Conservation (phyloP, 2,113 vertebrate genomes). For the Phocoena sinus region DNA sequence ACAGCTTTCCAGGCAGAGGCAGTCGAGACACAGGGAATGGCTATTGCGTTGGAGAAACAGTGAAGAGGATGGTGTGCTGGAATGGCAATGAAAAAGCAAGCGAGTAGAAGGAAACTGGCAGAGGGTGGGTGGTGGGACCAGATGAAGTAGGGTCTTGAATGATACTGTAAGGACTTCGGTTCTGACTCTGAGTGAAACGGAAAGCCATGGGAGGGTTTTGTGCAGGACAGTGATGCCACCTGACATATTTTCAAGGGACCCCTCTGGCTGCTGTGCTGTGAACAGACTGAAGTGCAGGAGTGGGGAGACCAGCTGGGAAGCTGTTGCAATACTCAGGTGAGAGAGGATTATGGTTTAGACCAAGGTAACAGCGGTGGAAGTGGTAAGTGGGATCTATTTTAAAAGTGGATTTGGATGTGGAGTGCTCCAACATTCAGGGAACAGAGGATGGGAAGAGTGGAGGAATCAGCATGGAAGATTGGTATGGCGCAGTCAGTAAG, state of each 20-base stretch:
- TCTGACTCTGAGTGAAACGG: neutral
- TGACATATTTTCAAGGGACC: neutral
- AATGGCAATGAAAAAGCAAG: neutral
- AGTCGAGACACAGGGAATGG: neutral
- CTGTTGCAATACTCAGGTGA: neutral
- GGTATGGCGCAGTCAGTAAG: neutral
- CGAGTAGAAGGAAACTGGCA: neutral
- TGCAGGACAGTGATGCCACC: neutral
- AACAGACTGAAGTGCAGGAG: neutral
- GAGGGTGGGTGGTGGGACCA: neutral
- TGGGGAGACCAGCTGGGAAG: neutral
- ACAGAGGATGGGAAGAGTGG: neutral
- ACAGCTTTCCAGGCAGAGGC: slow-evolving; percentile 23
- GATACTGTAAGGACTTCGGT: neutral
- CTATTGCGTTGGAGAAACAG: neutral
- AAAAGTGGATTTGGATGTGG: neutral
- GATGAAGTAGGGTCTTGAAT: neutral
- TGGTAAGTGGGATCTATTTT: neutral
- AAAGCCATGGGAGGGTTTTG: neutral
- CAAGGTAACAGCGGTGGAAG: neutral
- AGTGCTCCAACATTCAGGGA: neutral
- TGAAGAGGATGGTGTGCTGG: neutral
- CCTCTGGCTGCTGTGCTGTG: neutral
- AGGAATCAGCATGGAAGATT: neutral
- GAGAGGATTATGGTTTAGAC: neutral